Conservation (phyloP, 2,888 invertebrate species). For the Piscicola geometra region DNA sequence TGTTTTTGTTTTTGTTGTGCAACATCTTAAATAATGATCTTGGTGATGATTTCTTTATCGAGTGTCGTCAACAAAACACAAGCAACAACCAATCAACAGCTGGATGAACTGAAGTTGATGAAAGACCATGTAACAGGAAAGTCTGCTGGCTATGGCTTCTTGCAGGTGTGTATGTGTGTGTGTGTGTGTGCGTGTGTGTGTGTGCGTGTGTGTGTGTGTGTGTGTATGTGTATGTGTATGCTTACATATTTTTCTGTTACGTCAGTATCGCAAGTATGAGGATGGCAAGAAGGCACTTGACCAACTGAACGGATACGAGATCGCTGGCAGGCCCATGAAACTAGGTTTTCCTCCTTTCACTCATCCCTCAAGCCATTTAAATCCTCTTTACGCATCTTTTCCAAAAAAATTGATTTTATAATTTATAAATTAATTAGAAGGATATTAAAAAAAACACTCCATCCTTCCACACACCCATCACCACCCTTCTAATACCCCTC, state of each 20-base stretch:
- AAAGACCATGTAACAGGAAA: slow-evolving; percentile 89
- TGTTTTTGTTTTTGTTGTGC: too few relatives aligned
- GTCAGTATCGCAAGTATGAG: slow-evolving; percentile 86
- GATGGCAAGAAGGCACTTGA: slow-evolving; percentile 98
- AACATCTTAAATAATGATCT: too few relatives aligned
- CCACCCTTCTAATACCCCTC: too few relatives aligned
- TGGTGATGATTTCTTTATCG: too few relatives aligned
- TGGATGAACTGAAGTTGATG: slow-evolving; percentile 69
- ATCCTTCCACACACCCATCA: too few relatives aligned
- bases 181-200: background rate
- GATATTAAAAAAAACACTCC: too few relatives aligned
- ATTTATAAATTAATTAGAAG: too few relatives aligned
- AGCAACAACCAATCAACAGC: slow-evolving; percentile 44
- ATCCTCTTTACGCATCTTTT: too few relatives aligned
- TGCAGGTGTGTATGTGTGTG: slow-evolving; percentile 67
- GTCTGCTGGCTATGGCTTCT: slow-evolving; percentile 94
- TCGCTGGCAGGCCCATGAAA: slow-evolving; percentile 97
- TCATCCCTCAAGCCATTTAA: slow-evolving; percentile 45
- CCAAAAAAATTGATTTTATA: too few relatives aligned
- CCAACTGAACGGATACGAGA: slow-evolving; percentile 95
- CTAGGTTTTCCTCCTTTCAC: slow-evolving; percentile 77
- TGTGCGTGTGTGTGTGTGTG: too few relatives aligned
- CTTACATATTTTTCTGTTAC: background rate
- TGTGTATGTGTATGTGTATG: background rate
- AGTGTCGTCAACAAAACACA: background rate